Conservation (phyloP, 37 sponge, comb jelly and placozoan species). For the Tethya wilhelma region DNA sequence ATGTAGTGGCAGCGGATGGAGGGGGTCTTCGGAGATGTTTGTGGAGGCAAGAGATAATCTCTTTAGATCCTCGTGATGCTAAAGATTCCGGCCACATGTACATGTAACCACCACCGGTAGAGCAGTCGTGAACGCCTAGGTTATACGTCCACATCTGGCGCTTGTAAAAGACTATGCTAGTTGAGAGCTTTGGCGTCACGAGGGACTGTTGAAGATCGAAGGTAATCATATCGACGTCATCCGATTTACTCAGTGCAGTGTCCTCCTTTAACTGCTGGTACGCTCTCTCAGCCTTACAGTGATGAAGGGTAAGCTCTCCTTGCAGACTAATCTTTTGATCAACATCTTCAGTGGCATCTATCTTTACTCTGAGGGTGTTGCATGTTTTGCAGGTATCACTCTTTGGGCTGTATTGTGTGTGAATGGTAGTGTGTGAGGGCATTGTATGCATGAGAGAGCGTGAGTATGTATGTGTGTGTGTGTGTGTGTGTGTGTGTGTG, state of each 20-base stretch:
- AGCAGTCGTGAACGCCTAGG: constrained; percentile 32
- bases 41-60: constrained; percentile 8
- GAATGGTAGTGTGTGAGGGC: too few species aligned
- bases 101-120: constrained; percentile 24
- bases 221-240: constrained; percentile 9
- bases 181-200: constrained; percentile 16
- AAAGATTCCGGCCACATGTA: constrained; percentile 31
- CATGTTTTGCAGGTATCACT: too few species aligned
- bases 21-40: not conserved
- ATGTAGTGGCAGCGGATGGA: not conserved
- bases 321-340: too few species aligned
- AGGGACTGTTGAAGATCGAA: constrained; percentile 27
- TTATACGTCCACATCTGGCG: constrained; percentile 51
- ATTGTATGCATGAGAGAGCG: too few species aligned
- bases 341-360: too few species aligned
- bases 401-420: too few species aligned
- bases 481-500: too few species aligned
- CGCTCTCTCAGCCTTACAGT: constrained; percentile 14
- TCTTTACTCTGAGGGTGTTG: too few species aligned
- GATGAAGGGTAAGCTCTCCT: too few species aligned
- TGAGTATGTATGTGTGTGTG: too few species aligned
- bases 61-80: constrained; percentile 32
- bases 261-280: constrained; percentile 32
- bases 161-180: constrained; percentile 29
- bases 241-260: constrained; percentile 1